Conservation (phyloP, 2,888 invertebrate species). For the Papilio gigon region DNA sequence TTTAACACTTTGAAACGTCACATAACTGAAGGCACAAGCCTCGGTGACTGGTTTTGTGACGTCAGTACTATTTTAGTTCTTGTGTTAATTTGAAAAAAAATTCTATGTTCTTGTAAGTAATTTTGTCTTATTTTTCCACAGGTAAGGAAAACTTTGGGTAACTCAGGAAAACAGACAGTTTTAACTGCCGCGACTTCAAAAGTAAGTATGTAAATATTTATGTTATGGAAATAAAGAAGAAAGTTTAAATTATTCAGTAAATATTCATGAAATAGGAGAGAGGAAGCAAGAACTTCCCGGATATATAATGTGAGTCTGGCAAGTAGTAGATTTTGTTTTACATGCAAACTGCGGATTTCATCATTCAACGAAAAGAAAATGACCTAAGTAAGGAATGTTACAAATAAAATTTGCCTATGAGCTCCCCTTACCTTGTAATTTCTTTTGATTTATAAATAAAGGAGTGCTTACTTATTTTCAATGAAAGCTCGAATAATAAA, state of each 20-base stretch:
- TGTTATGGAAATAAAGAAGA: conserved; percentile 25
- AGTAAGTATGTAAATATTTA: conserved; percentile 39
- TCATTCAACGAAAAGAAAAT: neutral
- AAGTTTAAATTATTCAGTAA: conserved; percentile 30
- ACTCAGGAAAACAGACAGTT: conserved; percentile 12
- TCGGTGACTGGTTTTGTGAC: no score
- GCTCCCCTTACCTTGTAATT: no score
- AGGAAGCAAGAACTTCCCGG: conserved; percentile 13
- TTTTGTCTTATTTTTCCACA: conserved; percentile 29
- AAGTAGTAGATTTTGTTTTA: neutral
- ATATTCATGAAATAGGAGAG: conserved; percentile 20
- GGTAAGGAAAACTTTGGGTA: conserved; percentile 32
- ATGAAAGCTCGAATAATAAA: neutral
- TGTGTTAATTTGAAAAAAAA: neutral
- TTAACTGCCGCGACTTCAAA: conserved; percentile 26
- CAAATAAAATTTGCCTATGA: no score
- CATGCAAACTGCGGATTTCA: neutral
- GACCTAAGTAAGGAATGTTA: no score
- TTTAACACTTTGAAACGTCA: no score
- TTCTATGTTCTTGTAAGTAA: neutral
- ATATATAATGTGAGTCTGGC: neutral
- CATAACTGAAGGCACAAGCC: no score
- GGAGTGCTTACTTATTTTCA: neutral
- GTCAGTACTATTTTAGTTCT: no score
- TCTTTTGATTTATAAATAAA: neutral